Conservation (phyloP, 1,140 invertebrate genomes). For the Gonioctena quinquepunctata region DNA sequence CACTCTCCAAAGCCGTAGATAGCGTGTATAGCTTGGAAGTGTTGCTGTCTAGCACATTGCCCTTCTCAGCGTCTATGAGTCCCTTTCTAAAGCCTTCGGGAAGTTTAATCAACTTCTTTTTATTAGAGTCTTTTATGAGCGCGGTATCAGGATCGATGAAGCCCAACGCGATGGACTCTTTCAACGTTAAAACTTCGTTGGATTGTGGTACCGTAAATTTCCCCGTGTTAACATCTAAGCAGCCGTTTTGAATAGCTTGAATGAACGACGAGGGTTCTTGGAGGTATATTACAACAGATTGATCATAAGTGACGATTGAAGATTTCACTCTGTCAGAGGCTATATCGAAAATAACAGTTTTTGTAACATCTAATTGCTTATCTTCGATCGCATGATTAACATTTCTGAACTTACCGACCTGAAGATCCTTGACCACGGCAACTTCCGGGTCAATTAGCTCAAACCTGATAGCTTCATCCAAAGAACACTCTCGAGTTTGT, state of each 20-base stretch:
- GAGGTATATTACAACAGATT: slow-evolving; percentile 71
- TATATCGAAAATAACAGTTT: slow-evolving; percentile 69
- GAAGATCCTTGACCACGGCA: slow-evolving; percentile 77
- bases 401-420: slow-evolving; percentile 72
- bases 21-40: slow-evolving; percentile 80
- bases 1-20: slow-evolving; percentile 73
- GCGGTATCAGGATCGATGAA: slow-evolving; percentile 86
- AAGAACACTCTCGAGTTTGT: slow-evolving; percentile 65
- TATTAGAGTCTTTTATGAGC: slow-evolving; percentile 83
- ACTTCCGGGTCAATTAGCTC: slow-evolving; percentile 77
- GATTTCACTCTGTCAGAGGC: slow-evolving; percentile 67
- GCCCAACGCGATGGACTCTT: slow-evolving; percentile 81
- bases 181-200: slow-evolving; percentile 73
- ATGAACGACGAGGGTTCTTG: slow-evolving; percentile 76
- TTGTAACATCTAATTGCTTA: slow-evolving; percentile 69
- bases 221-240: slow-evolving; percentile 72
- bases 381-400: slow-evolving; percentile 72
- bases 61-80: slow-evolving; percentile 84
- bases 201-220: slow-evolving; percentile 75
- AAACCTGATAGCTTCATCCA: slow-evolving; percentile 78
- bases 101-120: slow-evolving; percentile 79
- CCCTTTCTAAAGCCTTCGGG: slow-evolving; percentile 85
- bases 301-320: slow-evolving; percentile 74
- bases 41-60: slow-evolving; percentile 78
- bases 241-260: slow-evolving; percentile 72